These are phyloP conservation scores for Ovis aries DNA, from an alignment of 2,113 vertebrate species.

Conservation along the genomic window DNA sequence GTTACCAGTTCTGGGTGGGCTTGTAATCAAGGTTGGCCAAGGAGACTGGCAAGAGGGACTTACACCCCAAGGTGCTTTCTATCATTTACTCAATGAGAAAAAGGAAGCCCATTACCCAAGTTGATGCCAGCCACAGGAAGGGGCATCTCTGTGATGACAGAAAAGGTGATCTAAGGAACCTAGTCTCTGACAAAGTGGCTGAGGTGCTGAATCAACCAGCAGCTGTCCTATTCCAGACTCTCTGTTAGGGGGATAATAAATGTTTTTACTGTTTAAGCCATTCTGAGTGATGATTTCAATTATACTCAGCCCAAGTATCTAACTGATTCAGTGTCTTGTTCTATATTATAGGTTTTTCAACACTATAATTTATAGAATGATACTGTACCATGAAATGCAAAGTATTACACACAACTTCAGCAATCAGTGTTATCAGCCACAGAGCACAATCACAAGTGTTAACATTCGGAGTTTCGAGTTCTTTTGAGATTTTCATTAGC, in stretches of 20 bases:
- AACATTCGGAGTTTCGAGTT: neutral
- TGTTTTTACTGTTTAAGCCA: neutral
- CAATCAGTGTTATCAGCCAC: neutral
- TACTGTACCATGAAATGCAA: neutral
- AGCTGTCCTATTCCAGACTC: neutral
- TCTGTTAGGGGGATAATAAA: neutral
- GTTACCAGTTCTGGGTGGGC: neutral
- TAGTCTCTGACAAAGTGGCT: neutral
- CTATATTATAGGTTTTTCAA: neutral
- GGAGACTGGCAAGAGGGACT: neutral
- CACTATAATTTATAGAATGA: neutral
- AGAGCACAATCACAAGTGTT: neutral
- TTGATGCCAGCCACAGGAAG: neutral
- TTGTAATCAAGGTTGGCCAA: neutral
- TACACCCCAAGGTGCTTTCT: neutral
- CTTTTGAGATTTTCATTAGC: neutral
- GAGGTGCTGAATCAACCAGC: neutral
- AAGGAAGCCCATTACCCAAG: neutral
- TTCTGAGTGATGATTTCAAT: constrained; percentile 26
- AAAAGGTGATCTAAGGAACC: neutral
- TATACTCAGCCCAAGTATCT: neutral
- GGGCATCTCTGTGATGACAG: neutral
- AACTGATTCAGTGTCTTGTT: neutral
- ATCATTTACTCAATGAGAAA: neutral
- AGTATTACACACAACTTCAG: neutral